Evolutionary conservation across 2,797 vertebrate species (phyloP).

Genomic region (Phoxinus dragarum): DNA sequence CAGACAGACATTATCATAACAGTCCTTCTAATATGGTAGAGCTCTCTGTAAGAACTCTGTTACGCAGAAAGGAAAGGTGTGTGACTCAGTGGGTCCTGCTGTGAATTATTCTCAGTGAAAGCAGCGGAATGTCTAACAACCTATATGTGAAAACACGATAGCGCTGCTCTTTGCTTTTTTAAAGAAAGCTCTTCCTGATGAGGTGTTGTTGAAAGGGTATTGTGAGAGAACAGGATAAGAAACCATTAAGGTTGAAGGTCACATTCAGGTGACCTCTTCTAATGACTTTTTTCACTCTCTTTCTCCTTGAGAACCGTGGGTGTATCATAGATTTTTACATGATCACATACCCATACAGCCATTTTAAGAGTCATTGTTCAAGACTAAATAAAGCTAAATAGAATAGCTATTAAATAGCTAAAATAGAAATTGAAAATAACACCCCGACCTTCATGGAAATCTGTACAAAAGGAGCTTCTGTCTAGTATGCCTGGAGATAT

Average conservation of each 20-base stretch:
- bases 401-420: background rate
- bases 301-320: background rate
- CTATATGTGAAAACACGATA: constrained; percentile 57
- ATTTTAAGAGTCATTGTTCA: background rate
- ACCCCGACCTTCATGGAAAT: background rate
- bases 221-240: constrained; percentile 58
- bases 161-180: constrained; percentile 53
- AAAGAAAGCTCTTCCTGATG: constrained; percentile 37
- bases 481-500: background rate
- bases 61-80: constrained; percentile 10
- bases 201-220: constrained; percentile 46
- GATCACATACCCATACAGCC: background rate
- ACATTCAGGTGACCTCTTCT: background rate
- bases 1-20: background rate
- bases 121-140: constrained; percentile 5
- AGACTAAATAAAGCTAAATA: background rate
- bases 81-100: constrained; percentile 13
- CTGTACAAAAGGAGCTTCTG: background rate
- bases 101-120: constrained; percentile 31
- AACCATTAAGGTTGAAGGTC: constrained; percentile 46
- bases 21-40: background rate
- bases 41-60: constrained; percentile 15
- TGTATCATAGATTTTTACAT: background rate
- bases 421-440: background rate
- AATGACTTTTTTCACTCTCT: constrained; percentile 11